Conservation (phyloP, 53 echinoderm and acorn worm genomes). For the Stichopus horrens region DNA sequence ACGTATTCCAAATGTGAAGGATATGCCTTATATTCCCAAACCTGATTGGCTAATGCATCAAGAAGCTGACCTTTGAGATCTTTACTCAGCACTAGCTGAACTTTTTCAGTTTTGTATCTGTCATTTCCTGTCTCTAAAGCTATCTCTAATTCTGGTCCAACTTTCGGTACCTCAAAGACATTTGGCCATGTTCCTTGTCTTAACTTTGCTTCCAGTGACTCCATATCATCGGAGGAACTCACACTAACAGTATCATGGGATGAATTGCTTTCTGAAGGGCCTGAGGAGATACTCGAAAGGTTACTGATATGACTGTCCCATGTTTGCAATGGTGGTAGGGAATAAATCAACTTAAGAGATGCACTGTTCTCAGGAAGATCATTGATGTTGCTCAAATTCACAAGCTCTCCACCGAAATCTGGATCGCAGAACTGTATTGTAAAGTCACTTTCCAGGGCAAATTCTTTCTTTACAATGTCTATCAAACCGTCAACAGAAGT, state of each 20-base stretch:
- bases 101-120: background rate
- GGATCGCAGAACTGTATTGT: conserved; percentile 1
- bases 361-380: conserved; percentile 11
- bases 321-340: too few relatives aligned
- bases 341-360: background rate
- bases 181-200: conserved; percentile 29
- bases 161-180: conserved; percentile 16
- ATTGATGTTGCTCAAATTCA: background rate
- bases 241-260: conserved; percentile 28
- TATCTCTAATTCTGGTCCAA: conserved; percentile 28
- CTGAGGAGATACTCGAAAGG: background rate
- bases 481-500: background rate
- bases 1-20: conserved; percentile 32
- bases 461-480: background rate
- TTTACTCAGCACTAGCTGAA: conserved; percentile 6
- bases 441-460: background rate
- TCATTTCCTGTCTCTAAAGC: background rate
- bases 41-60: conserved; percentile 11
- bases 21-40: conserved; percentile 34
- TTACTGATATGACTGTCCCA: background rate
- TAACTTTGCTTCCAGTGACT: background rate
- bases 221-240: background rate
- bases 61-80: conserved; percentile 42
- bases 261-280: background rate
- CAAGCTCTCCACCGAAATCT: background rate